A percentile compares a stretch with the other conserved stretches of the same genome.
Evolutionary conservation across 2,113 vertebrate species (phyloP).

Genomic region (Ancistrus triradiatus): DNA sequence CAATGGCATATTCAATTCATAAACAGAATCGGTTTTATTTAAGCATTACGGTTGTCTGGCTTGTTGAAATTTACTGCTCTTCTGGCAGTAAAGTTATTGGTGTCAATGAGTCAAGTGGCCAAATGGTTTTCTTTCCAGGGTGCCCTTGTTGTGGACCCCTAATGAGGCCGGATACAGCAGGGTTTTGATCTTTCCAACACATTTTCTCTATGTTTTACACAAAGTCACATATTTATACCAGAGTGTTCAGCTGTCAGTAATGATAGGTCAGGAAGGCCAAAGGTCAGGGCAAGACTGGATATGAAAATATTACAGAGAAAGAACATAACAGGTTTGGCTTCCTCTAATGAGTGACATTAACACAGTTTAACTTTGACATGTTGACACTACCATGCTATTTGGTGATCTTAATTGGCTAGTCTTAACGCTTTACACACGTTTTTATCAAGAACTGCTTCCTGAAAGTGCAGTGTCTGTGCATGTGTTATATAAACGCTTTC

Average conservation of each 20-base stretch:
- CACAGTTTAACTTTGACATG: background rate
- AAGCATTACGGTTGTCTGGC: slow-evolving; percentile 13
- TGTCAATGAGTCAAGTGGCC: slow-evolving; percentile 42
- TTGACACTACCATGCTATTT: background rate
- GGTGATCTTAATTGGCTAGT: background rate
- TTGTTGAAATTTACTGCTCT: slow-evolving; percentile 30
- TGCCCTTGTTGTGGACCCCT: background rate
- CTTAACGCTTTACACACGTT: background rate
- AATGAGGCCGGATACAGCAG: slow-evolving; percentile 22
- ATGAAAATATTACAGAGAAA: slow-evolving; percentile 19
- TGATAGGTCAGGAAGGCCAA: slow-evolving; percentile 11
- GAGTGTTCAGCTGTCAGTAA: slow-evolving; percentile 16
- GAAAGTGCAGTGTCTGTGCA: background rate
- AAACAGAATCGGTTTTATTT: slow-evolving; percentile 26
- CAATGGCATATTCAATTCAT: slow-evolving; percentile 1
- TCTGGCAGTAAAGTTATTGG: slow-evolving; percentile 35
- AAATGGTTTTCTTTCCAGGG: slow-evolving; percentile 20
- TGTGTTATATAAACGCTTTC: too few species aligned
- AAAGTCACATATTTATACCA: slow-evolving; percentile 1
- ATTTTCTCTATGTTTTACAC: background rate
- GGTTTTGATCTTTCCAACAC: slow-evolving; percentile 9
- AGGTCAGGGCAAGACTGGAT: slow-evolving; percentile 2
- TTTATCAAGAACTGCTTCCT: background rate
- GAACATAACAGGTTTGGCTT: slow-evolving; percentile 14
- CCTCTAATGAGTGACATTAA: slow-evolving; percentile 5